Base-by-base conservation (phyloP, 2,797 vertebrate species). In the Sorex maritimensis region DNA sequence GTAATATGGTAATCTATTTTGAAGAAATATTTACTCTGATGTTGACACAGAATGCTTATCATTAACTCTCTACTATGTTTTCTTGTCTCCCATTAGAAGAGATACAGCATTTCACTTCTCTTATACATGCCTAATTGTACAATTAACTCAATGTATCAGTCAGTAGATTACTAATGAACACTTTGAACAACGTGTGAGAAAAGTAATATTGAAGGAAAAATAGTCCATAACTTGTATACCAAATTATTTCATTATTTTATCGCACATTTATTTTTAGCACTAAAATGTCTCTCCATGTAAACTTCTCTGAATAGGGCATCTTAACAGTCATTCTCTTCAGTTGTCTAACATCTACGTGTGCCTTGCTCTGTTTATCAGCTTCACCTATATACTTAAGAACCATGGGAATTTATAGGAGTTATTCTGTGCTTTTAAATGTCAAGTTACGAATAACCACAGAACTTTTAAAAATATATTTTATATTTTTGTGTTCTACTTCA, bases 21-120 rank as follows among this genome's bases (percentile, higher is more conserved):
- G 69, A 96, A 97, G 74, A 97, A 98, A 96, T 93, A 97, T 97
- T 97, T 98, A 95, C 46, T 77, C 71, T 90, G 94, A 96, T 95
- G 84, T 94, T 97, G 55, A 88, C 71, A 93, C 61, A 85, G 65
- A 90, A 84, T 97, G 82, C 49, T 97, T 96, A 71, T 83, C 92
- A 85, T 86, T 71, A 24, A 30, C 93, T 92, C 92, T 78, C 58
- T 86, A 34, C 49, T 90, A 0, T 87, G 30, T 84, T 90, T 92
- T 46, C 65, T 95, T 84, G 44, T 65, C 44, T 83, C 17, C 4
- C 15, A 7, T 79, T 65, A 89, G 41, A 79, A 78, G 74, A 49
- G 44, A 41, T 87, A 55, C 52, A 58, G 19, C 81, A 52, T 68
- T 89, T 67, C 28, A 67, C 28, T 67, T 10, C 80, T 93, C 95